A percentile compares a stretch with the other conserved stretches of the same genome.
Evolutionary conservation across 37 sponge, comb jelly and placozoan species (phyloP).

Genomic region (Beroe ovata): DNA sequence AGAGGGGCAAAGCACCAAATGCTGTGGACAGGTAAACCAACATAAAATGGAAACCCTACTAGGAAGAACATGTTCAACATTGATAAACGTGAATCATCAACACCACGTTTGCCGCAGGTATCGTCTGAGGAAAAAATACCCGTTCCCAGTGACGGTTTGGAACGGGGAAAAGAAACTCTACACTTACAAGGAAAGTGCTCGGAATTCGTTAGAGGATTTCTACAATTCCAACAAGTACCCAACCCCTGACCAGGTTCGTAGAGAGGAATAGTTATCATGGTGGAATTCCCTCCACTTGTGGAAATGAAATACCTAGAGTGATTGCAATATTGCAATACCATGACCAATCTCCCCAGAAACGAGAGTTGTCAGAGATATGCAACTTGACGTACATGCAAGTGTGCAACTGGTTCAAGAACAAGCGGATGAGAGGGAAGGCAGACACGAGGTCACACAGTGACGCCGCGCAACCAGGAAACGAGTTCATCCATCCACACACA

Average conservation of each 20-base stretch:
- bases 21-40: slow-evolving; percentile 46
- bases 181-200: slow-evolving; percentile 48
- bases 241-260: slow-evolving; percentile 10
- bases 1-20: slow-evolving; percentile 52
- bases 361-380: slow-evolving; percentile 55
- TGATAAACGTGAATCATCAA: no score
- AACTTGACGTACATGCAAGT: slow-evolving; percentile 58
- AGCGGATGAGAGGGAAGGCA: slow-evolving; percentile 51
- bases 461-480: no score
- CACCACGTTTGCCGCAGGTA: neutral
- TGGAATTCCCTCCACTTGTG: no score
- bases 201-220: slow-evolving; percentile 4
- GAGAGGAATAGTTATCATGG: no score
- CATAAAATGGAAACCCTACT: no score
- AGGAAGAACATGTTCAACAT: no score
- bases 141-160: slow-evolving; percentile 60
- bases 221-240: slow-evolving; percentile 35
- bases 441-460: neutral
- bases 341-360: neutral
- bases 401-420: slow-evolving; percentile 67
- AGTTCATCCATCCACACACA: no score
- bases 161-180: slow-evolving; percentile 48
- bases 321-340: neutral
- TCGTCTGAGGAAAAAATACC: slow-evolving; percentile 48
- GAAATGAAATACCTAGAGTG: neutral